Conservation (phyloP, 2,797 vertebrate genomes). For the Taeniopygia guttata region DNA sequence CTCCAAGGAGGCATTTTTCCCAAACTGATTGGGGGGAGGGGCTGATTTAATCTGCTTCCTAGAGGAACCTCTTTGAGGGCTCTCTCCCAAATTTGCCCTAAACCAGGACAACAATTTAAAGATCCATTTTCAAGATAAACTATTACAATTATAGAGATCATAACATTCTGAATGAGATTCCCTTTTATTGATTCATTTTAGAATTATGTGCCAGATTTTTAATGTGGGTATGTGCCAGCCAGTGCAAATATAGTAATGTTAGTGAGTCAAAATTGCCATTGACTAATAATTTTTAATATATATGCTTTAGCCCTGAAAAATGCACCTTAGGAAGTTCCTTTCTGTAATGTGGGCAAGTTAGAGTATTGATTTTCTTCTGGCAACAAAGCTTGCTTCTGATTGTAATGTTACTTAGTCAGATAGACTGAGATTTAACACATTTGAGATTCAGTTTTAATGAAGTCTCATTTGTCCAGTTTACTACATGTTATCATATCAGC, state of each 20-base stretch:
- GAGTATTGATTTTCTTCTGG: not conserved
- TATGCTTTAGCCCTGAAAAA: not conserved
- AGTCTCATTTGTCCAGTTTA: not conserved
- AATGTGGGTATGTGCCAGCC: not conserved
- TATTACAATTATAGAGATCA: not conserved
- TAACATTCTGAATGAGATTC: not conserved
- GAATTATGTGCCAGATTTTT: not conserved
- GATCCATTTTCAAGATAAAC: not conserved
- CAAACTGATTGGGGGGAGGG: no score
- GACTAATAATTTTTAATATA: not conserved
- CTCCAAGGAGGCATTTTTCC: no score
- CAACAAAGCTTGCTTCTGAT: not conserved
- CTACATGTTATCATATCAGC: not conserved
- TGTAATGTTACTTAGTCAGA: not conserved
- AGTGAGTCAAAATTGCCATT: not conserved
- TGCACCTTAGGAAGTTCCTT: not conserved
- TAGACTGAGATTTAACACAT: not conserved
- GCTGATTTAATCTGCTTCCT: no score
- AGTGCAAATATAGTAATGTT: not conserved
- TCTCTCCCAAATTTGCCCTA: no score
- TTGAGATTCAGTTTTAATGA: not conserved
- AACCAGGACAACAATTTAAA: not conserved
- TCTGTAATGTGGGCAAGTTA: not conserved
- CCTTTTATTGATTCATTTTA: not conserved
- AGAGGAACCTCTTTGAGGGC: no score